A percentile compares a stretch with the other conserved stretches of the same genome.
Evolutionary conservation across 2,888 invertebrate species (phyloP).

Genomic region (Tetrapedia diversipes): DNA sequence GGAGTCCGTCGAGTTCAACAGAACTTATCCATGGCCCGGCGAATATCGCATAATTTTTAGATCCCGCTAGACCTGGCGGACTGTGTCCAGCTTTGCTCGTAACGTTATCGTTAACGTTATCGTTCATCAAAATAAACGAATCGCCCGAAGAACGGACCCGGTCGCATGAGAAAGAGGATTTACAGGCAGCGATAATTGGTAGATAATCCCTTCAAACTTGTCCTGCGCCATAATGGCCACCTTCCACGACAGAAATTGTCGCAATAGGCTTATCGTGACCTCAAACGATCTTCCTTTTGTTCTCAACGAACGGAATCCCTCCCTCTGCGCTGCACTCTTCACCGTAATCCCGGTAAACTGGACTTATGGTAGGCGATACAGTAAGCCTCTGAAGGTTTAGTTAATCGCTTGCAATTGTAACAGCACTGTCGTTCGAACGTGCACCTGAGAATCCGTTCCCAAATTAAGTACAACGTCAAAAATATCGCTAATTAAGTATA

Average conservation of each 20-base stretch:
- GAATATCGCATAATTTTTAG: neutral
- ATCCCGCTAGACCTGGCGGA: neutral
- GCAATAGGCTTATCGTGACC: constrained; percentile 47
- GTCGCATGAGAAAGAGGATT: constrained; percentile 34
- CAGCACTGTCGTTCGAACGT: neutral
- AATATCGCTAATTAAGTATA: neutral
- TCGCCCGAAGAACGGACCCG: neutral
- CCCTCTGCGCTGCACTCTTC: constrained; percentile 7
- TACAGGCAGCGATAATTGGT: constrained; percentile 26
- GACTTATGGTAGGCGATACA: constrained; percentile 13
- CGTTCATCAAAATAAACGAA: constrained; percentile 4
- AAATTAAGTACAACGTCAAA: too few relatives aligned
- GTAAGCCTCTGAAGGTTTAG: neutral
- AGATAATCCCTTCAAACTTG: constrained; percentile 39
- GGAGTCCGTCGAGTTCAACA: neutral
- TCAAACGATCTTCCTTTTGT: constrained; percentile 44
- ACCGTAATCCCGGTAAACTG: constrained; percentile 46
- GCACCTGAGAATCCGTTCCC: neutral
- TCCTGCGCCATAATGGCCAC: neutral
- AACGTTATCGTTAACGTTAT: constrained; percentile 15
- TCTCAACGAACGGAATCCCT: constrained; percentile 23
- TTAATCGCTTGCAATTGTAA: neutral
- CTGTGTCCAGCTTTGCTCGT: neutral
- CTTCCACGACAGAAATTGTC: constrained; percentile 35
- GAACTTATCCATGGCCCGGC: constrained; percentile 3